These are phyloP conservation scores for Xanthorhoe spadicearia DNA, from an alignment of 2,888 invertebrate genomes.

Conservation along the genomic window DNA sequence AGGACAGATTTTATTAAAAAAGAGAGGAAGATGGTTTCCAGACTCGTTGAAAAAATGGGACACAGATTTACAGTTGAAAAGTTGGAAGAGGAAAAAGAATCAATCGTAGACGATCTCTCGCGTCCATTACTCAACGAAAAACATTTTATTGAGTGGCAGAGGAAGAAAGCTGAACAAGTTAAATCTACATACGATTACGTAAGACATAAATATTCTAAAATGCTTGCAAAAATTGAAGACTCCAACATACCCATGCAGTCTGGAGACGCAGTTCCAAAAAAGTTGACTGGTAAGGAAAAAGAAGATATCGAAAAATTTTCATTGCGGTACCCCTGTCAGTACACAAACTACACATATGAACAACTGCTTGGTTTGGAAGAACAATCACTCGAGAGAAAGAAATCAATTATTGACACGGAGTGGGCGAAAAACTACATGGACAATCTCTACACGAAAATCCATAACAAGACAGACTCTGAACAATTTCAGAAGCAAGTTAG, in stretches of 20 bases:
- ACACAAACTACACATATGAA: slow-evolving; percentile 72
- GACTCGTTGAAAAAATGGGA: slow-evolving; percentile 68
- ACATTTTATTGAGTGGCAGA: slow-evolving; percentile 85
- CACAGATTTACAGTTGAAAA: slow-evolving; percentile 69
- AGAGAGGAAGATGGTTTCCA: slow-evolving; percentile 74
- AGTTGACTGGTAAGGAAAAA: slow-evolving; percentile 54
- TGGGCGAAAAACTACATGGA: slow-evolving; percentile 80
- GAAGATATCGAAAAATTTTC: slow-evolving; percentile 70
- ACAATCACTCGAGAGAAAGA: slow-evolving; percentile 58
- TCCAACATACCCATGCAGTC: slow-evolving; percentile 52
- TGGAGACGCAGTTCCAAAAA: slow-evolving; percentile 43
- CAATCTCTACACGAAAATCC: slow-evolving; percentile 74
- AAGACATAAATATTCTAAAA: slow-evolving; percentile 73
- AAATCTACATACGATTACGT: slow-evolving; percentile 73
- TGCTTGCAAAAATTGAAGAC: slow-evolving; percentile 64
- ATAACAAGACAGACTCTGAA: slow-evolving; percentile 70
- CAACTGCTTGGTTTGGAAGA: slow-evolving; percentile 67
- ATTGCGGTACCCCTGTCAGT: slow-evolving; percentile 65
- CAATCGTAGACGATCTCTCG: slow-evolving; percentile 71
- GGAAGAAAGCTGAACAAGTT: slow-evolving; percentile 74
- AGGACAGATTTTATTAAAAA: slow-evolving; percentile 81
- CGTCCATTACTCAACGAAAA: slow-evolving; percentile 75
- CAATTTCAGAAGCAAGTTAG: slow-evolving; percentile 80
- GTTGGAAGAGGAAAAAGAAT: slow-evolving; percentile 62
- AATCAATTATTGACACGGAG: slow-evolving; percentile 62